Conservation (phyloP, 2,888 invertebrate genomes). For the Lasioglossum villosulum region DNA sequence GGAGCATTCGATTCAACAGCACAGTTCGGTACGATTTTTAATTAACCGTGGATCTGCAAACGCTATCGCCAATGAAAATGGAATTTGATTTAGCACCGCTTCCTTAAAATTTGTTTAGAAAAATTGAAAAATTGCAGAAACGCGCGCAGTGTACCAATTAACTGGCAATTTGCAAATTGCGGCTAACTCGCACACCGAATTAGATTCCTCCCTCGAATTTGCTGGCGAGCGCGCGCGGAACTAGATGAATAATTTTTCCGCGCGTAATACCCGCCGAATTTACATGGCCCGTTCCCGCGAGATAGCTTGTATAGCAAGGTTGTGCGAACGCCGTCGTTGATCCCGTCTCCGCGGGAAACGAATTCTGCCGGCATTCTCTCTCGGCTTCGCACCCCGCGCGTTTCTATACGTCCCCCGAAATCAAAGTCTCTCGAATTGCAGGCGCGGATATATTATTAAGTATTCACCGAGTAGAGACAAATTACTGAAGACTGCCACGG, state of each 20-base stretch:
- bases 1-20: too few species aligned
- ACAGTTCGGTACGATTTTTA: too few species aligned
- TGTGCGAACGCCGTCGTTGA: conserved; percentile 32
- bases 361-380: conserved; percentile 30
- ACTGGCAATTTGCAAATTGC: too few species aligned
- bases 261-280: neutral
- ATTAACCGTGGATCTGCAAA: too few species aligned
- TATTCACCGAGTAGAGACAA: conserved; percentile 55
- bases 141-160: too few species aligned
- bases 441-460: conserved; percentile 53
- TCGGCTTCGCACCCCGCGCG: conserved; percentile 39
- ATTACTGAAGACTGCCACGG: conserved; percentile 47
- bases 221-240: rapidly evolving
- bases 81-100: too few species aligned
- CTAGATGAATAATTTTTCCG: neutral
- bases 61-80: too few species aligned
- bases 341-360: conserved; percentile 29
- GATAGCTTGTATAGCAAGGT: conserved; percentile 17
- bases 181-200: neutral
- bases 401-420: conserved; percentile 44
- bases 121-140: too few species aligned
- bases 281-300: conserved; percentile 1
- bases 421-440: conserved; percentile 58
- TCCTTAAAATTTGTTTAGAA: too few species aligned
- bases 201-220: neutral